Evolutionary conservation across 2,888 invertebrate species (phyloP).

Genomic region (Pachycephus smyrnensis): DNA sequence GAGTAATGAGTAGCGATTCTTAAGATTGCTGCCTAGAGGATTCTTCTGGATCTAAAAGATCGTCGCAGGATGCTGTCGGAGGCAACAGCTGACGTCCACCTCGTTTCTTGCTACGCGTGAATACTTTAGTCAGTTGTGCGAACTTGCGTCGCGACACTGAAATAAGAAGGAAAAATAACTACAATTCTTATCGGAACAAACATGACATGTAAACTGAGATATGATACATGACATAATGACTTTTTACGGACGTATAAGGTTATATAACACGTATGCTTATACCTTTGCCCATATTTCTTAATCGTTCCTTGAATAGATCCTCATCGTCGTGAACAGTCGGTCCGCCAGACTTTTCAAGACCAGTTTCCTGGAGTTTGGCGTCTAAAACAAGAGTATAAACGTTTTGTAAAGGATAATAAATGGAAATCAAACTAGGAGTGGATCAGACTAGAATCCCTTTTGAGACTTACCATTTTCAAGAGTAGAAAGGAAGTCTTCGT

Average conservation of each 20-base stretch:
- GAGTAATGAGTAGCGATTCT: neutral
- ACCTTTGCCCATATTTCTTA: conserved; percentile 87
- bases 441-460: neutral
- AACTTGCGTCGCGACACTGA: conserved; percentile 84
- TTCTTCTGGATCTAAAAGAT: conserved; percentile 62
- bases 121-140: conserved; percentile 82
- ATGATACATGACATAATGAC: conserved; percentile 18
- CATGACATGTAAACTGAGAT: conserved; percentile 3
- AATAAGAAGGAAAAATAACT: conserved; percentile 39
- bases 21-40: conserved; percentile 48
- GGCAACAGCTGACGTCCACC: conserved; percentile 61
- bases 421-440: neutral
- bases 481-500: conserved; percentile 88
- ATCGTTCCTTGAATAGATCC: conserved; percentile 79
- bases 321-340: conserved; percentile 72
- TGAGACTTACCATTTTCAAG: conserved; percentile 77
- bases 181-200: conserved; percentile 8
- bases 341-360: conserved; percentile 45
- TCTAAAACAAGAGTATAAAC: conserved; percentile 40
- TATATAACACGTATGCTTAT: conserved; percentile 32
- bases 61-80: conserved; percentile 64
- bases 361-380: conserved; percentile 54
- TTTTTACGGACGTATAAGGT: neutral
- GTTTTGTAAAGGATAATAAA: neutral
- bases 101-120: conserved; percentile 71